Evolutionary conservation across 1,140 invertebrate genomes (phyloP).

Genomic region (Hyles vespertilio): DNA sequence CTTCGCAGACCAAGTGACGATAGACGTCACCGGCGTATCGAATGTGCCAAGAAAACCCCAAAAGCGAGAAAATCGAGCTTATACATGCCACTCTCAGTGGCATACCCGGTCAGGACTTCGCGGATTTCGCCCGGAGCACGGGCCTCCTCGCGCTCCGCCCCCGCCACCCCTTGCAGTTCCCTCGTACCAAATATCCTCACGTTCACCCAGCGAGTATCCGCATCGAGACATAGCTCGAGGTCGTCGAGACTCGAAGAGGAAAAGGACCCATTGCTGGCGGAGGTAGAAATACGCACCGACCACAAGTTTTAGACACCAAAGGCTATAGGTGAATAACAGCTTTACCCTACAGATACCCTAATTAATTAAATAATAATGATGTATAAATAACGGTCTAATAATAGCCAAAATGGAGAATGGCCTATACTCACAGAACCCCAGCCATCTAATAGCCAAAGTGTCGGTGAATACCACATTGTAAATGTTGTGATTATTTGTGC

Average conservation of each 20-base stretch:
- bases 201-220: slow-evolving; percentile 66
- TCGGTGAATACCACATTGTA: slow-evolving; percentile 21
- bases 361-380: too few species aligned
- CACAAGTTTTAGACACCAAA: slow-evolving; percentile 53
- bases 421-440: too few species aligned
- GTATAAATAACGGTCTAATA: background rate
- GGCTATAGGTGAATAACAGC: too few species aligned
- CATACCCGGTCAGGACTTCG: slow-evolving; percentile 39
- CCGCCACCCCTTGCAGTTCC: slow-evolving; percentile 82
- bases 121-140: slow-evolving; percentile 46
- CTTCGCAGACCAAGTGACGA: slow-evolving; percentile 52
- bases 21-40: slow-evolving; percentile 44
- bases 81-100: slow-evolving; percentile 75
- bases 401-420: background rate
- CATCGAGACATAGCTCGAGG: slow-evolving; percentile 67
- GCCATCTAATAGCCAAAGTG: slow-evolving; percentile 8
- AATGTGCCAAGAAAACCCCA: slow-evolving; percentile 51
- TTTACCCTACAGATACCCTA: too few species aligned
- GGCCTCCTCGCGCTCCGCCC: slow-evolving; percentile 80
- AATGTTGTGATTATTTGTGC: slow-evolving; percentile 58
- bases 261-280: slow-evolving; percentile 77
- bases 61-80: slow-evolving; percentile 75
- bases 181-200: slow-evolving; percentile 75
- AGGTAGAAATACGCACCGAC: slow-evolving; percentile 75
- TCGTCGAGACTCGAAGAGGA: slow-evolving; percentile 76